phyloP scores from a whole-genome alignment of 2,888 invertebrate species.

The Teinopalpus imperialis region DNA sequence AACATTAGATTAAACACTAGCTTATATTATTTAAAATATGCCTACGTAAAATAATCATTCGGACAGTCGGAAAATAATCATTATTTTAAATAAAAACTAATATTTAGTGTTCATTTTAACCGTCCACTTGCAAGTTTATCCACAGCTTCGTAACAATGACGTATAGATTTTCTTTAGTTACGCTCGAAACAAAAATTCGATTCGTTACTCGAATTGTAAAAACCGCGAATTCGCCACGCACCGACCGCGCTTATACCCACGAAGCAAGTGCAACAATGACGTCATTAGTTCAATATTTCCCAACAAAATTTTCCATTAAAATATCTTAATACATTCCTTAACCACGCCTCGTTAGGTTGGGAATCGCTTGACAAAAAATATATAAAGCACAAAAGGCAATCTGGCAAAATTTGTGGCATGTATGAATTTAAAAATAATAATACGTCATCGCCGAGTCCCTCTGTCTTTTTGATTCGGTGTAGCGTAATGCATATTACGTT shows the following conservation, averaged over 20 bases:
- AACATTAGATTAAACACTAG: no score
- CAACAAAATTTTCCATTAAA: conserved; percentile 17
- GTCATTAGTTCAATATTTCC: conserved; percentile 45
- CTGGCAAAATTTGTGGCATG: conserved; percentile 41
- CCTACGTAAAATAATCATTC: no score
- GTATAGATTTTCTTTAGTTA: conserved; percentile 40
- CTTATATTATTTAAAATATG: no score
- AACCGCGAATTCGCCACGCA: conserved; percentile 67
- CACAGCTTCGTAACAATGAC: conserved; percentile 35
- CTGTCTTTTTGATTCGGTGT: conserved; percentile 70
- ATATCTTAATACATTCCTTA: conserved; percentile 23
- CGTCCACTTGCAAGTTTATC: no score
- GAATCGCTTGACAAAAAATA: conserved; percentile 33
- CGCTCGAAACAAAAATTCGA: conserved; percentile 49
- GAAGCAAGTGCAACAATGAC: conserved; percentile 69
- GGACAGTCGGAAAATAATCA: no score
- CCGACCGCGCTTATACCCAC: conserved; percentile 61
- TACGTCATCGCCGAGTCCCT: conserved; percentile 66
- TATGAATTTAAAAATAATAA: conserved; percentile 78
- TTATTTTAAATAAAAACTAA: no score
- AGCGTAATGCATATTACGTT: conserved; percentile 59
- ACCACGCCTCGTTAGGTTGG: conserved; percentile 33
- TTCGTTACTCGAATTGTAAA: conserved; percentile 65
- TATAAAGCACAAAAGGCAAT: conserved; percentile 25
- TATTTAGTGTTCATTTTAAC: no score